Evolutionary conservation across 2,888 invertebrate genomes (phyloP), one percentile per base, ranked within the genome.

Genomic region (Apomyelois bistriatella): DNA sequence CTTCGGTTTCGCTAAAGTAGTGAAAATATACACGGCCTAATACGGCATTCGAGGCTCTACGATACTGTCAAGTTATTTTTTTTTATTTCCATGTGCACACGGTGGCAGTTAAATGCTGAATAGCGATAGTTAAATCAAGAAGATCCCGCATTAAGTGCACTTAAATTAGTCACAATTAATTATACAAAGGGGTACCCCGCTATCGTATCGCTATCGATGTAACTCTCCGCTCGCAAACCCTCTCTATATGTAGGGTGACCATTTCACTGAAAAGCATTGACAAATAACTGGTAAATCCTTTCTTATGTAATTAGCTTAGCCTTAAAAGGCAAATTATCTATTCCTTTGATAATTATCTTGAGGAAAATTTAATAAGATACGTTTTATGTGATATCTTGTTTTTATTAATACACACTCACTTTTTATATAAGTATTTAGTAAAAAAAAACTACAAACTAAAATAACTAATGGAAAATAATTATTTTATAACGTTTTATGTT

Each of bases 121-220:
- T 59, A 63, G 56, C 59, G 57, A 53, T 61, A 59, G 67, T 63
- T 61, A 66, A 65, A 68, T 69, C 68, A 67, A 61, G 66, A 64
- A 59, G 58, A 61, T 68, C 61, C 55, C 57, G 63, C 66, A 66
- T 71, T 68, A 72, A 69, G 66, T 66, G 68, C 73, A 71, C 72
- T 75, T 73, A 73, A 70, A 87, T 87, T 85, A 85, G 82, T 76
- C 69, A 78, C 78, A 81, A 81, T 81, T 82, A 86, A 82, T 80
- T 81, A 80, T 76, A 74, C 72, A 76, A 74, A 72, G 72, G 73
- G 75, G 72, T 71, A 68, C 66, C 66, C 8, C 73, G 72, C 81
- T 86, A 82, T 79, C 80, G 70, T 54, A 49, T 60, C 70, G 65
- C 70, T 76, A 84, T 82, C 84, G 70, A 71, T 68, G 74, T 74